Evolutionary conservation across 2,797 vertebrate genomes (phyloP).

Genomic region (Aselliscus stoliczkanus): DNA sequence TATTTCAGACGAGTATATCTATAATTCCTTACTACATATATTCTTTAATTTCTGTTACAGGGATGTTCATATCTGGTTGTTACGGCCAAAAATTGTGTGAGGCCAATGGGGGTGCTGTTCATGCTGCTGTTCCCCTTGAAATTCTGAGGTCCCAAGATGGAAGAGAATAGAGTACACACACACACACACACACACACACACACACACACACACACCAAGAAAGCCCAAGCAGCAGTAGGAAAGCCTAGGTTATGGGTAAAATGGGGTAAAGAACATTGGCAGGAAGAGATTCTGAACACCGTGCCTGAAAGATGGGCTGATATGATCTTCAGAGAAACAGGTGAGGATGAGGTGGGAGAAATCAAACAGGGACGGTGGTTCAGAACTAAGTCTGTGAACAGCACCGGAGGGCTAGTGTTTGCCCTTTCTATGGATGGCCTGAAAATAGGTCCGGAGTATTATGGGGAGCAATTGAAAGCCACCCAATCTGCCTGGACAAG

Average conservation of each 20-base stretch:
- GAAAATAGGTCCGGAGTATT: neutral
- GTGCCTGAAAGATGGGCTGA: neutral
- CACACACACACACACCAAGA: too few relatives aligned
- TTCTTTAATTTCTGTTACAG: neutral
- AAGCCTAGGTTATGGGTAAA: neutral
- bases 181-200: rapidly evolving
- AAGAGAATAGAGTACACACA: neutral
- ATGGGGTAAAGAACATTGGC: neutral
- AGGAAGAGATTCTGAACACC: neutral
- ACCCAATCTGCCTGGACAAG: neutral
- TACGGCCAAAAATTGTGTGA: neutral
- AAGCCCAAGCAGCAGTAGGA: neutral
- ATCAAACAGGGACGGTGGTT: neutral
- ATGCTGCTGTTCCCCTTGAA: neutral
- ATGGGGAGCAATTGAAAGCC: neutral
- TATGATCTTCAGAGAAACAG: neutral
- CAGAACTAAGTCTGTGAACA: neutral
- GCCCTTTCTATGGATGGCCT: neutral
- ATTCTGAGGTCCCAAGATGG: neutral
- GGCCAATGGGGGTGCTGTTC: neutral
- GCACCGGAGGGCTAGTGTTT: neutral
- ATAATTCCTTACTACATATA: neutral
- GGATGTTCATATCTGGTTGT: neutral
- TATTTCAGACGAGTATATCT: neutral
- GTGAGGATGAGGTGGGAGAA: neutral